These are phyloP conservation scores for Cheiracanthium punctorium DNA, from an alignment of 2,888 invertebrate species.

Conservation along the genomic window DNA sequence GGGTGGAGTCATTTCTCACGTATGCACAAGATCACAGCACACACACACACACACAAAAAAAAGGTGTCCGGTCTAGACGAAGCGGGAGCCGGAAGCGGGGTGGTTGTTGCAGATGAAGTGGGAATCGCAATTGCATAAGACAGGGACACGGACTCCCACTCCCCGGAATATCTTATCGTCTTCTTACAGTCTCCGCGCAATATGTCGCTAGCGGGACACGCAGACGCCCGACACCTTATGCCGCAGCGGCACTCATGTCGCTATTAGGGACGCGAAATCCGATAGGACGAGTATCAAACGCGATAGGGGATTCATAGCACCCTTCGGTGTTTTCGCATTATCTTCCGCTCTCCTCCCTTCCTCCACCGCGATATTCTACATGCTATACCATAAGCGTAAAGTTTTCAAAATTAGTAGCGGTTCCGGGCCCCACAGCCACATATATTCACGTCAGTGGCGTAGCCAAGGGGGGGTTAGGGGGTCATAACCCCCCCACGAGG, in stretches of 20 bases:
- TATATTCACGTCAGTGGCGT: too few relatives aligned
- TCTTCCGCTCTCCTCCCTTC: too few relatives aligned
- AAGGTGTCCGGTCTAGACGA: too few relatives aligned
- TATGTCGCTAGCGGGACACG: neutral
- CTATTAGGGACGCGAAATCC: neutral
- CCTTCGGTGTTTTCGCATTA: neutral
- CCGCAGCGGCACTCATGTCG: neutral
- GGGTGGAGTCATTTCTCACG: too few relatives aligned
- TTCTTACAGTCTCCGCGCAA: neutral
- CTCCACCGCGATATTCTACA: too few relatives aligned
- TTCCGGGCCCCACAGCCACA: too few relatives aligned
- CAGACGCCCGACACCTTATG: neutral
- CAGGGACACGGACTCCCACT: constrained; percentile 16
- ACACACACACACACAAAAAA: too few relatives aligned
- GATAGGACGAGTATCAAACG: neutral
- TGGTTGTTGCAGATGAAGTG: neutral
- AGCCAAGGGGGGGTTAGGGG: too few relatives aligned
- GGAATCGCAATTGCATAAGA: constrained; percentile 5
- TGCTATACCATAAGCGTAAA: too few relatives aligned
- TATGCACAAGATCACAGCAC: too few relatives aligned
- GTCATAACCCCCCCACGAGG: too few relatives aligned
- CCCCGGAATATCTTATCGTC: neutral
- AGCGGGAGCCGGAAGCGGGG: neutral
- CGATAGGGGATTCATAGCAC: neutral
- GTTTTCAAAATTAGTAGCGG: too few relatives aligned